Evolutionary conservation across 2,888 invertebrate species (phyloP), one percentile per base, ranked within the genome.

Genomic region (Pseudococcus viburni): DNA sequence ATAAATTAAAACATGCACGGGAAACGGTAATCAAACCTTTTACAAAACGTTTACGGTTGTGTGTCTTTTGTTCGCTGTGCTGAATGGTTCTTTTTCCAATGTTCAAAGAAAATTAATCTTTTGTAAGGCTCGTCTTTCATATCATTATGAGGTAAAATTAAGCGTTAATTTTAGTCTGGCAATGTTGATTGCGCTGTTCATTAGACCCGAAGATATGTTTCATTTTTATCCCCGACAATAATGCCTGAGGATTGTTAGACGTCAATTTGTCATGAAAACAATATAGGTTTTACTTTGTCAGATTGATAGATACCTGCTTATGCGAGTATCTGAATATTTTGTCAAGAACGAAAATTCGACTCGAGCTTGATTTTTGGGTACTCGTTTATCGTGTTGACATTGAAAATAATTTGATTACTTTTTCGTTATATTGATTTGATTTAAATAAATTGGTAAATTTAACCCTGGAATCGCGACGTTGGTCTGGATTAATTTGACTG

Each of bases 81-180:
- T 83, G 80, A 83, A 83, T 83, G 80, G 73, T 73, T 73, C 80
- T 83, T 83, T 83, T 83, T 83, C 22, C 19, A 83, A 83, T 83
- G 80, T 83, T 83, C 80, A 83, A 83, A 83, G 80, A 83, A 83
- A 46, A 83, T 83, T 83, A 83, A 83, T 83, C 46, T 83, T 73
- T 73, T 73, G 73, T 73, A 73, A 73, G 73, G 33, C 33, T 17
- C 15, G 73, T 73, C 73, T 73, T 73, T 73, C 73, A 73, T 73
- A 73, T 73, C 33, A 73, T 73, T 73, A 73, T 73, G 73, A 73
- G 73, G 73, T 73, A 73, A 73, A 73, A 73, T 73, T 73, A 73
- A 73, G 73, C 73, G 73, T 73, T 73, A 73, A 73, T 73, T 73
- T 73, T 11, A 73, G 73, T 19, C 73, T 73, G 73, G 33, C 73